These are phyloP conservation scores for Anthophora plumipes DNA, from an alignment of 2,888 invertebrate genomes.

Conservation along the genomic window DNA sequence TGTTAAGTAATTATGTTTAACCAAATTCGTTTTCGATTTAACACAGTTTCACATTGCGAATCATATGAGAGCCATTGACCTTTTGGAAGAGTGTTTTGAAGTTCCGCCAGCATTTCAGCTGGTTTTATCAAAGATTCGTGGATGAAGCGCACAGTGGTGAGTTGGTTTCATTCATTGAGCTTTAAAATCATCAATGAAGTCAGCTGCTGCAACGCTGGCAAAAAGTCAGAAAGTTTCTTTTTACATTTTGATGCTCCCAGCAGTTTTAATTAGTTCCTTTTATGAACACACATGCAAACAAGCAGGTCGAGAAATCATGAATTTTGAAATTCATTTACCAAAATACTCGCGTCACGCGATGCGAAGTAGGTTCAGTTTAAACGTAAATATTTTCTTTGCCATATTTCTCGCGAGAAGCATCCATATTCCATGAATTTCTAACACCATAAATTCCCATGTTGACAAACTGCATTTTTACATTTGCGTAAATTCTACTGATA, in stretches of 20 bases:
- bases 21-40: too few relatives aligned
- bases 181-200: not conserved
- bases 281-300: not conserved
- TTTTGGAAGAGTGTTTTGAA: not conserved
- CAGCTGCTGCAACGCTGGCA: not conserved
- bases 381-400: not conserved
- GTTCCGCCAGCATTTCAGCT: not conserved
- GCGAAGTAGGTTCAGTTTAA: not conserved
- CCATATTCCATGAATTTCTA: not conserved
- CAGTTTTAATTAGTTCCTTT: not conserved
- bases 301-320: not conserved
- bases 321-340: not conserved
- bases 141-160: not conserved
- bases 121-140: not conserved
- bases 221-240: not conserved
- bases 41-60: not conserved
- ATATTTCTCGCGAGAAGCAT: not conserved
- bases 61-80: constrained; percentile 6
- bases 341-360: not conserved
- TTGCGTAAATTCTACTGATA: not conserved
- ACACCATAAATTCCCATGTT: not conserved
- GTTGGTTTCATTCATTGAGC: not conserved
- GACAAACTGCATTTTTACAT: not conserved
- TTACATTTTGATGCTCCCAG: not conserved
- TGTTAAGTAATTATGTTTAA: too few relatives aligned